Percentiles rank a stretch among this genome's conserved stretches.
These are phyloP conservation scores for Pachydiplax longipennis DNA, from an alignment of 2,888 invertebrate genomes.

Conservation along the genomic window DNA sequence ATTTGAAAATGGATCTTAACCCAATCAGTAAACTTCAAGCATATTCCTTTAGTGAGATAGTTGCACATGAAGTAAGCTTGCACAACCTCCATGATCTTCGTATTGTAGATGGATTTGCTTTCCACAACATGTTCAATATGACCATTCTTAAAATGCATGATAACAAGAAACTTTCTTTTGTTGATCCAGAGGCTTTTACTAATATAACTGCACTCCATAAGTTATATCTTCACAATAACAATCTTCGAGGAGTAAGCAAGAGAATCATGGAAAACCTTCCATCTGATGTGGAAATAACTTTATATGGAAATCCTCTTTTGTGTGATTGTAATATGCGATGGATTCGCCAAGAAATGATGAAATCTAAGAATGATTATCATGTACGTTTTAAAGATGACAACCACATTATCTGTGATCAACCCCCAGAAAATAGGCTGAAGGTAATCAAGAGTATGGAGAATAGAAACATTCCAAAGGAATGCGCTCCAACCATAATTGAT, in stretches of 20 bases:
- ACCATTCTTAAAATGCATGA: conserved; percentile 57
- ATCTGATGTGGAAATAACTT: conserved; percentile 54
- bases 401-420: conserved; percentile 53
- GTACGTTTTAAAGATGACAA: conserved; percentile 46
- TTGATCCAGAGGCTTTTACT: conserved; percentile 58
- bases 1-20: conserved; percentile 52
- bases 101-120: conserved; percentile 58
- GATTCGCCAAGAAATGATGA: conserved; percentile 50
- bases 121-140: conserved; percentile 57
- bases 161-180: conserved; percentile 57
- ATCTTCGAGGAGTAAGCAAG: conserved; percentile 57
- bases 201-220: conserved; percentile 56
- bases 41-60: conserved; percentile 53
- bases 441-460: conserved; percentile 49
- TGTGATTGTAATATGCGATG: conserved; percentile 61
- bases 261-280: conserved; percentile 55
- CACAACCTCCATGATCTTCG: conserved; percentile 57
- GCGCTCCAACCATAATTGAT: conserved; percentile 35
- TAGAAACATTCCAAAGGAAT: conserved; percentile 27
- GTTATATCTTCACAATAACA: conserved; percentile 59
- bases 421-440: conserved; percentile 56
- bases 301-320: conserved; percentile 59
- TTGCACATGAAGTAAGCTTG: conserved; percentile 56
- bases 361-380: conserved; percentile 6
- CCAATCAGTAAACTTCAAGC: conserved; percentile 51